Base-by-base conservation (phyloP, 2,113 vertebrate species). In the Poecile atricapillus region DNA sequence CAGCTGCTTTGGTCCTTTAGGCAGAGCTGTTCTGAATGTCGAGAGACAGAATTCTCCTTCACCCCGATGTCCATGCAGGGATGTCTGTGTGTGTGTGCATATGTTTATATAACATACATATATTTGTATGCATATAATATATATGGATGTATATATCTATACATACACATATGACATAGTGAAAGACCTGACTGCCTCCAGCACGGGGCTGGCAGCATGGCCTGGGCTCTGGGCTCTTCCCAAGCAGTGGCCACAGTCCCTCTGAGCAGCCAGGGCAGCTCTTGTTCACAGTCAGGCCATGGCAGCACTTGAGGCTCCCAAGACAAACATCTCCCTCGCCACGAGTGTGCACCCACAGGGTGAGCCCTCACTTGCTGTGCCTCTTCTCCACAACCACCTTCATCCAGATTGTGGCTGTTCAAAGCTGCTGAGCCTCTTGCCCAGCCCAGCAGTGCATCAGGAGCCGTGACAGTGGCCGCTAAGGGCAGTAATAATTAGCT, bases 61-160 rank as follows among this genome's bases (percentile, higher is more conserved):
- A 30, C 13, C 21, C 31, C 1, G 0, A 14, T 1, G 5, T 9
- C 21, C 58, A 4, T 0, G 1, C 15, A 35, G 39, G 22, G 28
- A 33, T 22, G 7, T 12, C 8, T 50, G 13, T 70, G 33, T 1
- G 0, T 15, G 18, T 33, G 5, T 33, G 7, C 13, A 1, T 39
- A 5, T 62, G 41, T 63, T 21, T 41, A 49, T 59, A 27, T 13
- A 39, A 33, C 52, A 25, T 4, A n/a, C 7, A 41, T 14, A 11
- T 25, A 27, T 20, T 9, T 21, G 4, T n/a, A 28, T 24, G 23
- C 4, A 39, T 10, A 3, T 3, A 39, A 11, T 4, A n/a, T 8
- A 58, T 21, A 15, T 22, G 5, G 28, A 28, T 55, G 27, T 2
- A 11, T 31, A 8, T 31, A 37, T 73, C 31, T 58, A 13, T 28